Evolutionary conservation across 2,113 vertebrate species (phyloP).

Genomic region (Lepus timidus): DNA sequence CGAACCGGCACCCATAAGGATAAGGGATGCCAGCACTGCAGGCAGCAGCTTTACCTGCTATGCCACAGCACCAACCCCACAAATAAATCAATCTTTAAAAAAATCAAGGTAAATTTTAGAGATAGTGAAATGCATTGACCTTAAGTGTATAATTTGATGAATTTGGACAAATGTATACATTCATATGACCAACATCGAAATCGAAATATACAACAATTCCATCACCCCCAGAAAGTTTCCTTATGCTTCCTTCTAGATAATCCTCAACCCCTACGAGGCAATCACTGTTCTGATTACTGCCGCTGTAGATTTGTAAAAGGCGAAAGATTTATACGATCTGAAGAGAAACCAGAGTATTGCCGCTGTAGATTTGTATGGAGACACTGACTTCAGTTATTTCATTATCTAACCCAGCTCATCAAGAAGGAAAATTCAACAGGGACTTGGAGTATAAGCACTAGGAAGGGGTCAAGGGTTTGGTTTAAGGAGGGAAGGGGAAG

Average conservation of each 20-base stretch:
- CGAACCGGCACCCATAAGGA: too few species aligned
- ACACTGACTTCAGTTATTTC: conserved; percentile 5
- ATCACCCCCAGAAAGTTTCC: background rate
- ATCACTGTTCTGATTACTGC: conserved; percentile 28
- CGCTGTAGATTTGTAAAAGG: background rate
- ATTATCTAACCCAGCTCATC: background rate
- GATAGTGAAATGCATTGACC: background rate
- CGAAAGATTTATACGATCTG: too few species aligned
- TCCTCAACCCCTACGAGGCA: background rate
- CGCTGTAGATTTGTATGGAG: background rate
- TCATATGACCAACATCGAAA: background rate
- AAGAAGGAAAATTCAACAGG: background rate
- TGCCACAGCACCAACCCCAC: too few species aligned
- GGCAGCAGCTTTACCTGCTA: too few species aligned
- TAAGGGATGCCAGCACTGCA: too few species aligned
- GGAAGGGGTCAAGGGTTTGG: background rate
- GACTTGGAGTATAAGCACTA: background rate
- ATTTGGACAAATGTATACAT: background rate
- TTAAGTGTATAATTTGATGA: conserved; percentile 15
- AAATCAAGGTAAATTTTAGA: background rate
- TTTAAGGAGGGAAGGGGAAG: background rate
- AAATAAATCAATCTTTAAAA: too few species aligned
- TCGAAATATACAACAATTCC: conserved; percentile 23
- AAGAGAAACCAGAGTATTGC: too few species aligned
- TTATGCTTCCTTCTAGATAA: background rate